Conservation (phyloP, 2,113 vertebrate genomes). For the Rostratula benghalensis region DNA sequence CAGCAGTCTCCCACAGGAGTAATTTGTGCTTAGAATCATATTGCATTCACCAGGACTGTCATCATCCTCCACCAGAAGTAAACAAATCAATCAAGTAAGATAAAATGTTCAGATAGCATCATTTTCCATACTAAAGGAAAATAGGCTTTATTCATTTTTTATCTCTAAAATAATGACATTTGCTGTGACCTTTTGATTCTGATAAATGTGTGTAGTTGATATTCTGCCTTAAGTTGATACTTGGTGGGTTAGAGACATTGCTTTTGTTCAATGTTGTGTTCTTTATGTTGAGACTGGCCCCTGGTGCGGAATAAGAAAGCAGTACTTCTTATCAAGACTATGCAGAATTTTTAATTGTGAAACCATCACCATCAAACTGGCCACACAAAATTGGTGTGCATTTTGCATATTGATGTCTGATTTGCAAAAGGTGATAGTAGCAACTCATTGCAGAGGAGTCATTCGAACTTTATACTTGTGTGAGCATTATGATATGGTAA, state of each 20-base stretch:
- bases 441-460: not conserved
- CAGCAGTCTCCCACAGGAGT: not conserved
- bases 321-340: not conserved
- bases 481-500: not conserved
- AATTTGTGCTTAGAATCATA: not conserved
- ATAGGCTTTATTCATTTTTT: not conserved
- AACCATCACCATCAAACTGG: not conserved
- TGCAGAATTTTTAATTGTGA: not conserved
- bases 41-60: not conserved
- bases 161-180: not conserved
- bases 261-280: not conserved
- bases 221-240: not conserved
- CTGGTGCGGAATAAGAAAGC: not conserved
- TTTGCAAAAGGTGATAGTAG: not conserved
- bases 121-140: not conserved
- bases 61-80: not conserved
- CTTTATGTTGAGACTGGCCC: not conserved
- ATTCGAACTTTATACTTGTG: not conserved
- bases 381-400: not conserved
- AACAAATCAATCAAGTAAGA: not conserved
- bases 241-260: not conserved
- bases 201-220: not conserved
- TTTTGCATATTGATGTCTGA: not conserved
- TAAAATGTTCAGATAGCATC: not conserved
- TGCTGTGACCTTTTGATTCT: not conserved